Conservation (phyloP, 2,888 invertebrate species). For the Parnassius glacialis region DNA sequence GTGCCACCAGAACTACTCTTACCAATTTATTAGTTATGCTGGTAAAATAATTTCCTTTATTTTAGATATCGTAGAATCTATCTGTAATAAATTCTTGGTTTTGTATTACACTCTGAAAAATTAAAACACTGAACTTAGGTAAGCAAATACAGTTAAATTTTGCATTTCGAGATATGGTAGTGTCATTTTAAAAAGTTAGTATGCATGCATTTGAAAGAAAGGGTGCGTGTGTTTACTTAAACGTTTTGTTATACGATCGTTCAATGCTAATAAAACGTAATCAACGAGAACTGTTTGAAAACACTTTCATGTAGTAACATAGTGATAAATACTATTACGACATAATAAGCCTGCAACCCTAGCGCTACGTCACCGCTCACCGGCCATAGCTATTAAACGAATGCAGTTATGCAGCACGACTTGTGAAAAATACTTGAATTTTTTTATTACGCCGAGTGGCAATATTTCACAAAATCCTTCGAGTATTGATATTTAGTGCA, state of each 20-base stretch:
- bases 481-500: constrained; percentile 29
- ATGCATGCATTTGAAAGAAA: neutral
- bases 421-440: constrained; percentile 32
- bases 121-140: too few relatives aligned
- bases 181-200: too few relatives aligned
- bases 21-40: too few relatives aligned
- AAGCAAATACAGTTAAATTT: too few relatives aligned
- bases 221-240: constrained; percentile 15
- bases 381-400: constrained; percentile 33
- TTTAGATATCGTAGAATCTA: too few relatives aligned
- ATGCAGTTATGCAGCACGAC: constrained; percentile 32
- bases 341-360: constrained; percentile 21
- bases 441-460: constrained; percentile 29
- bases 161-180: too few relatives aligned
- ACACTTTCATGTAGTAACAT: constrained; percentile 4
- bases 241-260: constrained; percentile 13
- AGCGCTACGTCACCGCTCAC: constrained; percentile 14
- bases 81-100: too few relatives aligned
- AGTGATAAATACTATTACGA: constrained; percentile 14
- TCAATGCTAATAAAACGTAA: constrained; percentile 21
- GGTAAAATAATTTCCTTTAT: too few relatives aligned
- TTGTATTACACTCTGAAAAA: too few relatives aligned
- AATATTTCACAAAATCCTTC: constrained; percentile 44
- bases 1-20: too few relatives aligned
- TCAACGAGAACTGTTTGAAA: constrained; percentile 14